Evolutionary conservation across 2,888 invertebrate species (phyloP), one percentile per base, ranked within the genome.

Genomic region (Ormyrus rosae): DNA sequence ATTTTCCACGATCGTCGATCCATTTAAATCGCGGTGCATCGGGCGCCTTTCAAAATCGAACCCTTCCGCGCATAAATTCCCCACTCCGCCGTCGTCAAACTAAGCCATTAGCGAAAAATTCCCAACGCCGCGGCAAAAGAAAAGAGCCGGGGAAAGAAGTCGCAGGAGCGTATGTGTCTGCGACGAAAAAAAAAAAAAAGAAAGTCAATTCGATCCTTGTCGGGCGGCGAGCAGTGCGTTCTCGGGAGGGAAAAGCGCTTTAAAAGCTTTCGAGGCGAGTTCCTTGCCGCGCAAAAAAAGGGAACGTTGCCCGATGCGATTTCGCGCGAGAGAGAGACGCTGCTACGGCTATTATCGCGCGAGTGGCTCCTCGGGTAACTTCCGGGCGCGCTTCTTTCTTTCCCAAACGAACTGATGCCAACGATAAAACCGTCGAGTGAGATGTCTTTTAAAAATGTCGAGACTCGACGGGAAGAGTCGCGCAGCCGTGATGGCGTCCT

Each of bases 261-360:
- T 69, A 76, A 76, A 76, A 76, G 76, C 76, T 76, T 69, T 76
- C 76, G 68, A n/a, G 73, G 69, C 51, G 3, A 9, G 8, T 53
- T 3, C 63, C 53, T 45, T 63, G 8, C 34, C 60, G 9, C 46
- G 48, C 48, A 65, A 19, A 65, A 65, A 73, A 74, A 48, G 50
- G 50, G 34, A 3, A n/a, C 50, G 58, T 48, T 50, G 19, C 51
- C 50, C 34, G 19, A 73, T 64, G 63, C 64, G 73, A 63, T 63
- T 53, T 64, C 64, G 55, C 55, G 55, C 46, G 46, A 72, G n/a
- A 34, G 34, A 34, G 34, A 34, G 34, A 58, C 58, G 46, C 69
- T n/a, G 46, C 69, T n/a, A 10, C 48, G 10, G 10, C 69, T 60
- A 70, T 70, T 70, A 60, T 60, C 46, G 69, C 48, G 58, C 13